Evolutionary conservation across 2,797 vertebrate species (phyloP).

Genomic region (Liasis olivaceus): DNA sequence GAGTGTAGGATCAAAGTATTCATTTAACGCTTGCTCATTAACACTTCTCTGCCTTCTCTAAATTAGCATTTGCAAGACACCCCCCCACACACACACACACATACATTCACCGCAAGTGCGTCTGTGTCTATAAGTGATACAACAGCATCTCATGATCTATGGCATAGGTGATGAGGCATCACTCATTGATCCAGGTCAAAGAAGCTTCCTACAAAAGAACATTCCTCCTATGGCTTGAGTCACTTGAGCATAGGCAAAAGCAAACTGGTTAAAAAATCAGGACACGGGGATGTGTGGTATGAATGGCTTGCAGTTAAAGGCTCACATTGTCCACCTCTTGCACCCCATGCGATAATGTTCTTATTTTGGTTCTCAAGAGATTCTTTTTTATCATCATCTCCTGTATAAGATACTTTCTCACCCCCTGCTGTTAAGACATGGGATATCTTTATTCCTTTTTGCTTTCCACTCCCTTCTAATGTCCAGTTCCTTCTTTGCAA

Average conservation of each 20-base stretch:
- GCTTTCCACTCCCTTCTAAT: not conserved
- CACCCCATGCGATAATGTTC: not conserved
- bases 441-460: not conserved
- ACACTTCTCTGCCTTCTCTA: not conserved
- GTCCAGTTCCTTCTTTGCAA: not conserved
- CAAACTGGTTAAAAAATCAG: conserved; percentile 8
- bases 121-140: not conserved
- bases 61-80: not conserved
- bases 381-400: conserved; percentile 7
- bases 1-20: not conserved
- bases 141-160: not conserved
- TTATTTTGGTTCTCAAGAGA: conserved; percentile 13
- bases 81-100: not conserved
- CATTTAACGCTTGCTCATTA: not conserved
- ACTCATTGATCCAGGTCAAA: not conserved
- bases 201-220: not conserved
- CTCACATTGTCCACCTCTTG: conserved; percentile 8
- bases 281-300: not conserved
- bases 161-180: not conserved
- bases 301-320: conserved; percentile 9
- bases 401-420: not conserved
- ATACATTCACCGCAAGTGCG: not conserved
- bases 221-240: conserved; percentile 2
- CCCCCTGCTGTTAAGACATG: not conserved
- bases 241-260: not conserved